Base-by-base conservation (phyloP, 1,140 invertebrate genomes). In the Odontomachus brunneus region DNA sequence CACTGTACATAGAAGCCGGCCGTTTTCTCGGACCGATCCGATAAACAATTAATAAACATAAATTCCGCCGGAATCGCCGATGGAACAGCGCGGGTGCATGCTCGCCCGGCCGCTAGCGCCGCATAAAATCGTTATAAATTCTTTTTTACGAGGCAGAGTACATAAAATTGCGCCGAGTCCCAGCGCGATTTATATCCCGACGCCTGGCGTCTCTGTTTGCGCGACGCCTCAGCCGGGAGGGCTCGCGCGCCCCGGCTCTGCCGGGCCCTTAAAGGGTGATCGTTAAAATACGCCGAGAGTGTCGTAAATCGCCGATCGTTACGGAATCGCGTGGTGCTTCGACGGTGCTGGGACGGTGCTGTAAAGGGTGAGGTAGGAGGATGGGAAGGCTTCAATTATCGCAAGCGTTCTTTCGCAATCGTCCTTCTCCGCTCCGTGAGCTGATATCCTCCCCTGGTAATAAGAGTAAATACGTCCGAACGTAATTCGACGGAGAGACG, bases 231-330 rank as follows among this genome's bases (percentile, higher is more conserved):
- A 19, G 22, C 74, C 69, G 67, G 22, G 22, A 62, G 78, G 55
- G 67, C n/a, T 57, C 51, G 19, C 33, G 19, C 12, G 19, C 12
- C 4, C 11, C 51, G 22, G 2, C 38, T 57, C 24, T 59, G 44
- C 57, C 73, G 48, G 22, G 55, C 62, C 82, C 38, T 69, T 38
- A 29, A 71, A 69, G 65, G 44, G 12, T 22, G 24, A 71, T 82
- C 85, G 84, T 87, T 84, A 83, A 84, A 86, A 83, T 57, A 72
- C 65, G 2, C 48, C n/a, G 26, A 44, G 51, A 29, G 72, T 73
- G 22, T 67, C 84, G 85, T 87, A 87, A 84, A 86, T 87, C 73
- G 62, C 15, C 33, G 62, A 65, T 80, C 81, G 85, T 87, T 87
- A 87, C 66, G 62, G 65, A 80, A 84, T 74, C 60, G 44, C 24